Evolutionary conservation across 23 tunicate species (phyloP).

Genomic region (Clavelina lepadiformis): DNA sequence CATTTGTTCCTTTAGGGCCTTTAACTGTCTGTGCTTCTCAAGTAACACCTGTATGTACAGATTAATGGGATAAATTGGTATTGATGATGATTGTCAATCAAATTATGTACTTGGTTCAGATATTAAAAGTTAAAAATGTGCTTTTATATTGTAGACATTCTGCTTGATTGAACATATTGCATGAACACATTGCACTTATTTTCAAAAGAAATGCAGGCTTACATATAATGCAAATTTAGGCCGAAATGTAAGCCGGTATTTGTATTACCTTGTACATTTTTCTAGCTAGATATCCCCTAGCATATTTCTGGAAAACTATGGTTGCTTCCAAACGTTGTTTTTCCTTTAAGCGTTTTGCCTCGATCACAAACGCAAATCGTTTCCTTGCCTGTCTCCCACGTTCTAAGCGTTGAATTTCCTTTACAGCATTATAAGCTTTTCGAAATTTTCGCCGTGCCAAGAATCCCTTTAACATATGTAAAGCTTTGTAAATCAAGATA

Average conservation of each 20-base stretch:
- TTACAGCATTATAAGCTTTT: constrained; percentile 28
- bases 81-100: too few species aligned
- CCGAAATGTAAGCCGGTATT: too few species aligned
- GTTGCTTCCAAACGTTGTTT: constrained; percentile 40
- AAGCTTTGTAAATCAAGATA: neutral
- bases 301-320: constrained; percentile 71
- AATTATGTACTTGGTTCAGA: too few species aligned
- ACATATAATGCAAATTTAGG: too few species aligned
- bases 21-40: constrained; percentile 81
- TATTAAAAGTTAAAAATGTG: too few species aligned
- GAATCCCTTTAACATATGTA: constrained; percentile 41
- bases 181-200: too few species aligned
- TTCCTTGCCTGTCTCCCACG: constrained; percentile 72
- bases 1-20: constrained; percentile 89
- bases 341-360: constrained; percentile 49
- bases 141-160: too few species aligned
- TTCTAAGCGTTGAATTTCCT: constrained; percentile 51
- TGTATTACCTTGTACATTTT: constrained; percentile 64
- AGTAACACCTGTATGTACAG: constrained; percentile 64
- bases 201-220: too few species aligned
- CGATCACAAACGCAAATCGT: constrained; percentile 45
- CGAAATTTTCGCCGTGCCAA: constrained; percentile 35
- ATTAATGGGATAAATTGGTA: too few species aligned
- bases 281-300: constrained; percentile 61
- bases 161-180: too few species aligned